Conservation (phyloP, 1,140 invertebrate species). For the Drosophila sucinea region DNA sequence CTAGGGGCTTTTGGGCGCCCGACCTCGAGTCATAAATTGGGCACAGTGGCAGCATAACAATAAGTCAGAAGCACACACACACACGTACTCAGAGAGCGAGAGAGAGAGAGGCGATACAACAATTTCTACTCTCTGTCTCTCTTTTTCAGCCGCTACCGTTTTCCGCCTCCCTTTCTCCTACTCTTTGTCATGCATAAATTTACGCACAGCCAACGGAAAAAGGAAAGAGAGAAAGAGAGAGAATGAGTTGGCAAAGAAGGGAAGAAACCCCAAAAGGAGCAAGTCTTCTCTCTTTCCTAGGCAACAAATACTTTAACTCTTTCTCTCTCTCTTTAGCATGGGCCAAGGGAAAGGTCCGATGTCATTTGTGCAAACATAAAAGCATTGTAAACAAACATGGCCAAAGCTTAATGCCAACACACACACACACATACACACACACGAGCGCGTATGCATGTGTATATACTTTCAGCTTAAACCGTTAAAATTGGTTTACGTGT, state of each 20-base stretch:
- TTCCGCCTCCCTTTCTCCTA: background rate
- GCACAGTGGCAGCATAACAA: slow-evolving; percentile 80
- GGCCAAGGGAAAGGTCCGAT: slow-evolving; percentile 29
- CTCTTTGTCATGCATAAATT: slow-evolving; percentile 55
- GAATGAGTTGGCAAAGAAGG: background rate
- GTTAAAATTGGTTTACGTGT: slow-evolving; percentile 75
- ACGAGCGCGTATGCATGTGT: slow-evolving; percentile 5
- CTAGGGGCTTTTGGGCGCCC: slow-evolving; percentile 25
- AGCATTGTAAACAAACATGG: slow-evolving; percentile 80
- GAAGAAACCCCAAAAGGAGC: background rate
- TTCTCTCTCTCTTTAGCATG: slow-evolving; percentile 6
- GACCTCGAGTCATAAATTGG: slow-evolving; percentile 80
- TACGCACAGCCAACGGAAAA: slow-evolving; percentile 20
- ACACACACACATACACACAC: slow-evolving; percentile 17
- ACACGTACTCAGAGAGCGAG: slow-evolving; percentile 19
- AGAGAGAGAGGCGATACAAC: slow-evolving; percentile 7
- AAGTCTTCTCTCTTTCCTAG: background rate
- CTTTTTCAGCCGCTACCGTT: background rate
- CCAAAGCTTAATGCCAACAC: slow-evolving; percentile 58
- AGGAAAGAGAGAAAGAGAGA: background rate
- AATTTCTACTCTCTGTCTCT: slow-evolving; percentile 2
- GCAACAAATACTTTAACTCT: slow-evolving; percentile 31
- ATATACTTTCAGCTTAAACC: slow-evolving; percentile 72
- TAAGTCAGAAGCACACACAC: slow-evolving; percentile 64
- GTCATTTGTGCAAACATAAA: slow-evolving; percentile 78